Evolutionary conservation across 2,888 invertebrate species (phyloP).

Genomic region (Brachycybe producta): DNA sequence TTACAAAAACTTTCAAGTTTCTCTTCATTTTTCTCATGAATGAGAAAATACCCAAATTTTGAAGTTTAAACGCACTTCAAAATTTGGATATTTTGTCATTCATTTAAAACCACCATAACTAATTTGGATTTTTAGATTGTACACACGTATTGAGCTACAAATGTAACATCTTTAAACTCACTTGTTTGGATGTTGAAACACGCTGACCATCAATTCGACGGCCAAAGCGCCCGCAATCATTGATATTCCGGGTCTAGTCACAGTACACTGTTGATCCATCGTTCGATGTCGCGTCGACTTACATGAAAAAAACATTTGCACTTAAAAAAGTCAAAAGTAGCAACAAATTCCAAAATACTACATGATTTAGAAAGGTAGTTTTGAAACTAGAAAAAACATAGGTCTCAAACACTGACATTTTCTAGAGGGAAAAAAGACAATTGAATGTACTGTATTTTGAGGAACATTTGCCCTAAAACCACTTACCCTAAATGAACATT

Average conservation of each 20-base stretch:
- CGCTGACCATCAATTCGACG: slow-evolving; percentile 72
- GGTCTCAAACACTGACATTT: too few species aligned
- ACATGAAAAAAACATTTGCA: slow-evolving; percentile 25
- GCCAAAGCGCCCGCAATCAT: slow-evolving; percentile 80
- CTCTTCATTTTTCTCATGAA: too few species aligned
- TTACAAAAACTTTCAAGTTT: too few species aligned
- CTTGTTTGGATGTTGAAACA: slow-evolving; percentile 72
- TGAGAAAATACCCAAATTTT: slow-evolving; percentile 6
- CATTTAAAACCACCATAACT: too few species aligned
- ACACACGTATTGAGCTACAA: background rate
- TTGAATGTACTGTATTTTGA: too few species aligned
- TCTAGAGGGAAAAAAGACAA: too few species aligned
- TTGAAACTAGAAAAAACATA: too few species aligned
- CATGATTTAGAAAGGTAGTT: background rate
- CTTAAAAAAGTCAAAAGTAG: background rate
- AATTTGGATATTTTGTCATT: too few species aligned
- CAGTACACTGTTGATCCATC: slow-evolving; percentile 95
- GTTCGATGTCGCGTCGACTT: slow-evolving; percentile 83
- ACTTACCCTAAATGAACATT: too few species aligned
- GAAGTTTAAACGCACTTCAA: background rate
- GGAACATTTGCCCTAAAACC: too few species aligned
- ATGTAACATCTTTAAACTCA: slow-evolving; percentile 31
- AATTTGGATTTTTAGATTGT: background rate
- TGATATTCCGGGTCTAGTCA: slow-evolving; percentile 85
- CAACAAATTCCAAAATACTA: background rate